phyloP scores from a whole-genome alignment of 2,797 vertebrate genomes.

The Rhodeus uyekii region DNA sequence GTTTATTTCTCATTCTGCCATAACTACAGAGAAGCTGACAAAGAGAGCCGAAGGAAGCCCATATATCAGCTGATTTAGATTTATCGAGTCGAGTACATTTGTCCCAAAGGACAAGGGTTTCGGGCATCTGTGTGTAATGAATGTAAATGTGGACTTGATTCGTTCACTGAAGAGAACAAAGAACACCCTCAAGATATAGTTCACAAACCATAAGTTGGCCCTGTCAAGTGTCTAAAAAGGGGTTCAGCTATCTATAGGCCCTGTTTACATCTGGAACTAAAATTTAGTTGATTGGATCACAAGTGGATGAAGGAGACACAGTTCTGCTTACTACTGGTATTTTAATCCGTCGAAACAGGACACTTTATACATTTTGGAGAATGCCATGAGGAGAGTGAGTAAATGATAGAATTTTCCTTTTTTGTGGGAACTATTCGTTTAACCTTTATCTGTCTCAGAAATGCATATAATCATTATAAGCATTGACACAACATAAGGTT shows the following conservation, averaged over 20 bases:
- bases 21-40: constrained; percentile 10
- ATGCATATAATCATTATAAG: not conserved
- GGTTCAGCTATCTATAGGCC: not conserved
- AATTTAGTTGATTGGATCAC: too few species aligned
- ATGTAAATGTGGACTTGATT: constrained; percentile 8
- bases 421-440: not conserved
- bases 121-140: not conserved
- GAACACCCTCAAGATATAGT: not conserved
- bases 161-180: not conserved
- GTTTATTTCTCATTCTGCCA: constrained; percentile 26
- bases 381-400: not conserved
- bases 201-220: not conserved
- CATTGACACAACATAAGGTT: not conserved
- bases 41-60: not conserved
- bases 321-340: too few species aligned
- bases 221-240: not conserved
- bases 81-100: not conserved
- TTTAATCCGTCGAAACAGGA: too few species aligned
- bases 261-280: not conserved
- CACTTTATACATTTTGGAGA: too few species aligned
- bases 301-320: too few species aligned
- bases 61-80: not conserved
- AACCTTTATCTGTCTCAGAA: not conserved
- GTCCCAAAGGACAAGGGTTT: not conserved
- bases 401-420: not conserved